Base-by-base conservation (phyloP, 1,140 invertebrate genomes). In the Atta cephalotes region DNA sequence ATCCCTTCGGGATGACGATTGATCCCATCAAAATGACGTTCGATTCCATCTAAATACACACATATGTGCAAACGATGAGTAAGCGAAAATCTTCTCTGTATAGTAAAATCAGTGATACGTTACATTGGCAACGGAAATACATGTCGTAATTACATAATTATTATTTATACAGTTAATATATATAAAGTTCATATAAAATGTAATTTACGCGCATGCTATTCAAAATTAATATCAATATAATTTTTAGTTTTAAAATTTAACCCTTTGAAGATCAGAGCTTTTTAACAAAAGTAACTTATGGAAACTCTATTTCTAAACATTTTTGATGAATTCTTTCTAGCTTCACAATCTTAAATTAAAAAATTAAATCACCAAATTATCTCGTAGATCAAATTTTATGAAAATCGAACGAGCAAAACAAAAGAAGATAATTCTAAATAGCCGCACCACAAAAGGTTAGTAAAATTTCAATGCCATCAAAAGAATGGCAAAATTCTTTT, bases 11-110 rank as follows among this genome's bases (percentile, higher is more conserved):
- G 56, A 84, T 84, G 80, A 84, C 70, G 70, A 84, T 84, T 84
- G 80, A 84, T 84, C 70, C 80, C 28, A 62, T 56, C 70, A 84
- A 84, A 84, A 84, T 84, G 70, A 84, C 70, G 70, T 84, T 84
- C 39, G 56, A 76, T 84, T 68, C 68, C 39, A 82, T 82, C 80
- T 84, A 84, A 84, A 84, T 76, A 58, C 70, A 66, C 39, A 79
- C 60, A 79, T 66, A 79, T 72, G 79, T 71, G 16, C 79, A 81
- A 81, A 81, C 66, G 35, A 82, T 62, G 53, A 82, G 35, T 31
- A 62, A 72, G 25, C 80, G 80, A 60, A 72, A 82, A 74, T 18
- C 66, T 28, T 82, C 51, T 72, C 35, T 74, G 35, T 25, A 74
- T 39, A 53, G 16, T 62, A 74, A 82, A 74, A 82, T 82, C 68